Base-by-base conservation (phyloP, 2,888 invertebrate species). In the Zaprionus obscuricornis region DNA sequence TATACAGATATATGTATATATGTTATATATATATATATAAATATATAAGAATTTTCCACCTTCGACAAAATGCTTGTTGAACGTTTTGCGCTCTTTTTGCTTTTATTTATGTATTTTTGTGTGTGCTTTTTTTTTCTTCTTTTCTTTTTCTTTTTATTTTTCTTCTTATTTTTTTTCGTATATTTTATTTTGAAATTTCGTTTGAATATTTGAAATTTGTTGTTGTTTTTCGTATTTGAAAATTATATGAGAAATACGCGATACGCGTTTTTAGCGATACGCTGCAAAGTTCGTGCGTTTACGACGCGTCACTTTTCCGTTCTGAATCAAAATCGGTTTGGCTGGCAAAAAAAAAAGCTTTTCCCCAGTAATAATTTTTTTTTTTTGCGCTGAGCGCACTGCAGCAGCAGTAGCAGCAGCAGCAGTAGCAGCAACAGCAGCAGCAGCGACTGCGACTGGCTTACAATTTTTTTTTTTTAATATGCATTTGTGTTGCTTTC, bases 271-370 rank as follows among this genome's bases (percentile, higher is more conserved):
- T 49, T 66, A n/a, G n/a, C n/a, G n/a, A n/a, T 51, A 27, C 49
- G 39, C 54, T 34, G 51, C 36, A 56, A 36, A 27, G 56, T 33
- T n/a, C 72, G 76, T 81, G 75, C 73, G 82, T 66, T 70, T 52
- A 64, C 66, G 51, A 39, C 83, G 79, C 77, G 67, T 63, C 68
- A 72, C 72, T 82, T 82, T 84, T 76, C 72, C 74, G 66, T 77
- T 84, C 84, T 85, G 75, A 85, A 65, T 71, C 67, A 47, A 57
- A 65, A 68, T 74, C 69, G 67, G 47, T 66, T 65, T 66, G 46
- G 42, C 55, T 66, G 52, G 57, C 64, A 54, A 55, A 76, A 82
- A 79, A 54, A 55, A 76, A 82, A 79, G 85, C 86, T 85, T 85
- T 83, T 73, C 73, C 45, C 68, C 71, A 71, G 81, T 74, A 68